These are phyloP conservation scores for Lontra canadensis DNA, from an alignment of 2,113 vertebrate genomes.

Conservation along the genomic window DNA sequence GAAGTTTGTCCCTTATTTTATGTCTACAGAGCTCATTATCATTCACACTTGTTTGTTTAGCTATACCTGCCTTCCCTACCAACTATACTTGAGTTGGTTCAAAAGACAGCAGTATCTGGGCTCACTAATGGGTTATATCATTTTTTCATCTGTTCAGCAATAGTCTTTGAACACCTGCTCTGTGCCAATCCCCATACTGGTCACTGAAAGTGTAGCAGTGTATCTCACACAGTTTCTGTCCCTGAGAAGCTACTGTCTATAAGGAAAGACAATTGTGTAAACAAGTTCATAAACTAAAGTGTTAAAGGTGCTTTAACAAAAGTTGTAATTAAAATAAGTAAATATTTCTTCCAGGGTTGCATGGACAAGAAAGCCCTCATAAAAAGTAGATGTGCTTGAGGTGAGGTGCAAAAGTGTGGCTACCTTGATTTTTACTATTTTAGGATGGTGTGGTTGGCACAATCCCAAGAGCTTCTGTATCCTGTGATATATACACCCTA, in stretches of 20 bases:
- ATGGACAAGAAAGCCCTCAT: neutral
- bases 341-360: neutral
- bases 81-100: neutral
- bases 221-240: neutral
- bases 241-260: neutral
- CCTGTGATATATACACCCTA: neutral
- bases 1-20: neutral
- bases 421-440: constrained; percentile 12
- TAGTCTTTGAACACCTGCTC: neutral
- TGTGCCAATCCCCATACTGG: neutral
- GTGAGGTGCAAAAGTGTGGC: neutral
- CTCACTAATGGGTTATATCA: neutral
- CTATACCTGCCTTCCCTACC: neutral
- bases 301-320: neutral
- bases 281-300: neutral
- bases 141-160: neutral
- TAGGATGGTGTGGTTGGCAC: neutral
- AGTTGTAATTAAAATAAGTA: neutral
- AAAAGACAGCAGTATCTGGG: neutral
- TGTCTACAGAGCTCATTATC: neutral
- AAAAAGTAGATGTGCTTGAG: neutral
- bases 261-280: neutral
- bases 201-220: neutral
- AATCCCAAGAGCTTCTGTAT: neutral
- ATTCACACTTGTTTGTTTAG: neutral